Conservation (phyloP, 2,113 vertebrate genomes). For the Tachysurus vachellii region DNA sequence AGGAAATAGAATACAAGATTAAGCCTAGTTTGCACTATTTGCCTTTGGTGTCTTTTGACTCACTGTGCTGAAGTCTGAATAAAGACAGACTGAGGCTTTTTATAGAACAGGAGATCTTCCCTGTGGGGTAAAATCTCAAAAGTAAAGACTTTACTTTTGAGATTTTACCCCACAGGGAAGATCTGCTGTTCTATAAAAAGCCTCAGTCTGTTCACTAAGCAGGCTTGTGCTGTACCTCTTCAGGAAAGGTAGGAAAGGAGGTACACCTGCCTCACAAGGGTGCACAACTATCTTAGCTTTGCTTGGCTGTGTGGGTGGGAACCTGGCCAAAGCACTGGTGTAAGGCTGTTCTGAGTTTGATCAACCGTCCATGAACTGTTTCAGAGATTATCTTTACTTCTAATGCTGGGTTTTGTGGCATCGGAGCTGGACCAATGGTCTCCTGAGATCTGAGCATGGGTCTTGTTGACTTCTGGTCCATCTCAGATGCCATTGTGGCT, state of each 20-base stretch:
- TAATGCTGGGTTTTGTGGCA: neutral
- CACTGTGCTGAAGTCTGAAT: neutral
- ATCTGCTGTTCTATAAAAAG: neutral
- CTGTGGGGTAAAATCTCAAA: neutral
- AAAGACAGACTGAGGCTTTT: neutral
- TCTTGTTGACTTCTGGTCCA: neutral
- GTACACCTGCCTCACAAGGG: neutral
- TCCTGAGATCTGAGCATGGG: neutral
- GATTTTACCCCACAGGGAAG: neutral
- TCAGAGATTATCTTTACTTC: neutral
- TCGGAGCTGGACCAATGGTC: neutral
- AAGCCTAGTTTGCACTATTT: conserved; percentile 12
- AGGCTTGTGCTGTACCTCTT: neutral
- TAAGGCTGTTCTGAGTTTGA: neutral
- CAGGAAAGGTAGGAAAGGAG: neutral
- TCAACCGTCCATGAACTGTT: neutral
- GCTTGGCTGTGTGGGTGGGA: neutral
- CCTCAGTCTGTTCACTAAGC: neutral
- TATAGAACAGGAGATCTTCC: neutral
- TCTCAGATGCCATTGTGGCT: neutral
- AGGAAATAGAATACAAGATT: conserved; percentile 19
- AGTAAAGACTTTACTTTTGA: neutral
- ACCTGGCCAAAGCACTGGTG: neutral
- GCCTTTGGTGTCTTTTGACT: neutral
- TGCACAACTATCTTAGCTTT: neutral